Conservation (phyloP, 2,113 vertebrate species). For the Anseranas semipalmata region DNA sequence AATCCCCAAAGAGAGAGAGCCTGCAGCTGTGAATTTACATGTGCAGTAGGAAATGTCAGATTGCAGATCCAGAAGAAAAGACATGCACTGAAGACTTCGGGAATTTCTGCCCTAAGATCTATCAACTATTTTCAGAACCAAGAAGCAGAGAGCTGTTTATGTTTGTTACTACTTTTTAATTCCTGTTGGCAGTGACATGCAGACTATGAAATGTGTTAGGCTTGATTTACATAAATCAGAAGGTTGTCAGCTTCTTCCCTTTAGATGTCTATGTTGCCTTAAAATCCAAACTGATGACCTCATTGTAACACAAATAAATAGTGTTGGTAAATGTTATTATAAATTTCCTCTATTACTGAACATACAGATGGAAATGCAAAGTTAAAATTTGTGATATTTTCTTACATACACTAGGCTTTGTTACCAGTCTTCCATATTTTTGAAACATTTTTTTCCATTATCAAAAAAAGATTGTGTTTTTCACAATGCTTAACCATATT, state of each 20-base stretch:
- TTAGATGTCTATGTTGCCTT: conserved; percentile 49
- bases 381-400: conserved; percentile 33
- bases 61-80: background rate
- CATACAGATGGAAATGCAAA: conserved; percentile 52
- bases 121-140: conserved; percentile 39
- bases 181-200: conserved; percentile 57
- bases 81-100: background rate
- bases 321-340: conserved; percentile 64
- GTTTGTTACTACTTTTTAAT: conserved; percentile 67
- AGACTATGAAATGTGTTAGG: conserved; percentile 63
- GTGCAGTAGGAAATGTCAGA: background rate
- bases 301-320: conserved; percentile 63
- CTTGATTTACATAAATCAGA: conserved; percentile 71
- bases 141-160: conserved; percentile 40
- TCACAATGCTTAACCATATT: background rate
- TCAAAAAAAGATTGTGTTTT: background rate
- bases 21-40: background rate
- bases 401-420: background rate
- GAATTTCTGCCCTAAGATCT: conserved; percentile 32
- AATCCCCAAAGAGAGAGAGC: background rate
- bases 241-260: conserved; percentile 57
- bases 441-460: background rate
- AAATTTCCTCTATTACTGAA: conserved; percentile 55
- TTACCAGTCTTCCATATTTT: background rate
- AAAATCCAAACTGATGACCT: conserved; percentile 58